Base-by-base conservation (phyloP, 2,888 invertebrate genomes). In the Athrips mouffetella region DNA sequence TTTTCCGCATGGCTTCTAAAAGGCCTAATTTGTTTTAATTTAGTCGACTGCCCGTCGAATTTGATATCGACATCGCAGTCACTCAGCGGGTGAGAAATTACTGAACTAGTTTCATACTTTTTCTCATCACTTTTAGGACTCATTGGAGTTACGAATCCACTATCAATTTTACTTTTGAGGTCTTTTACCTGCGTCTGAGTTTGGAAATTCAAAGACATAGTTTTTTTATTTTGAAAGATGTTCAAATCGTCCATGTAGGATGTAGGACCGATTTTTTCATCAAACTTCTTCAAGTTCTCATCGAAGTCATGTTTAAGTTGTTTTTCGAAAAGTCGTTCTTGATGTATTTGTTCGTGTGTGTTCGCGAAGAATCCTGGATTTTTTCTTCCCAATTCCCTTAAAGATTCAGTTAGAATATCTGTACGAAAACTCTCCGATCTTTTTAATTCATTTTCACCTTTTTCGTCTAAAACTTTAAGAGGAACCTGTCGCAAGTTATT, bases 11-110 rank as follows among this genome's bases (percentile, higher is more conserved):
- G n/a, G n/a, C n/a, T 53, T 52, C 56, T 66, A 16, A 86, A 59
- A 8, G 93, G 91, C 53, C 92, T 89, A 20, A 95, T 91, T 46
- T 92, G 93, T 70, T 94, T 95, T 51, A 96, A 77, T 69, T 95
- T 94, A 0, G 94, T 94, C 1, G 94, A 94, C 11, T 86, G 87
- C 4, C 94, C 95, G 61, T 94, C 94, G 66, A 93, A 96, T 54
- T 92, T 93, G 39, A 95, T 94, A 65, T 92, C 93, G 0, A 95
- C 94, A 67, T 94, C 95, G 50, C 92, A 92, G 63, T 93, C 92
- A 57, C 94, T 94, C 2, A 96, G 67, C 0, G 96, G 96, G 80
- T 95, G 95, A 42, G 90, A 90, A 1, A 87, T 67, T 0, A 79
- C 71, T 0, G 90, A 89, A 27, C 74, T 75, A 0, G 67, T 68